Conservation (phyloP, 2,888 invertebrate genomes). For the Pherbina coryleti region DNA sequence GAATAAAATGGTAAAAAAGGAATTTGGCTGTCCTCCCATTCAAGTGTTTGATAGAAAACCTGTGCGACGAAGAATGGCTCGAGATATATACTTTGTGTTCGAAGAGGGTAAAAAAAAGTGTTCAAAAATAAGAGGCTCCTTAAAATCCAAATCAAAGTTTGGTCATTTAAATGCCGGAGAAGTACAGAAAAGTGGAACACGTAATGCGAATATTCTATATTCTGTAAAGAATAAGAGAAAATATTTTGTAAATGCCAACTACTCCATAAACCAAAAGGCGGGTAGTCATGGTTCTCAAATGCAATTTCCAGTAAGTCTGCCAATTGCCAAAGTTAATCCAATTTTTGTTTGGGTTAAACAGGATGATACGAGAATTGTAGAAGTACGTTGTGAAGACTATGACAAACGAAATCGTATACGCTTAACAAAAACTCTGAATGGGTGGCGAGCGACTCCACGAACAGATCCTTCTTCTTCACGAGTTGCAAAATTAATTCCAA, state of each 20-base stretch:
- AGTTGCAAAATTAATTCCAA: conserved; percentile 65
- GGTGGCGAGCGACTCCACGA: conserved; percentile 86
- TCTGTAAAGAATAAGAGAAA: conserved; percentile 63
- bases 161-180: conserved; percentile 52
- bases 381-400: conserved; percentile 89
- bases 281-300: background rate
- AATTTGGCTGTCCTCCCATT: conserved; percentile 53
- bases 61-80: conserved; percentile 66
- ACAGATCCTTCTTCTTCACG: conserved; percentile 73
- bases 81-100: conserved; percentile 67
- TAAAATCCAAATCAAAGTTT: conserved; percentile 56
- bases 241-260: conserved; percentile 50
- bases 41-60: conserved; percentile 63
- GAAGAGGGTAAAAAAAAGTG: conserved; percentile 64
- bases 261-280: background rate
- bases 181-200: conserved; percentile 24
- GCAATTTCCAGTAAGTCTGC: background rate
- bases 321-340: conserved; percentile 73
- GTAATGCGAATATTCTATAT: background rate
- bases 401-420: conserved; percentile 87
- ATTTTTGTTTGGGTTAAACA: conserved; percentile 89
- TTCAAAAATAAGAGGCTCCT: conserved; percentile 56
- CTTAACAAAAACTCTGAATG: conserved; percentile 83
- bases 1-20: conserved; percentile 53
- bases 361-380: conserved; percentile 83